Evolutionary conservation across 2,797 vertebrate genomes (phyloP), one percentile per base, ranked within the genome.

Genomic region (Microcaecilia unicolor): DNA sequence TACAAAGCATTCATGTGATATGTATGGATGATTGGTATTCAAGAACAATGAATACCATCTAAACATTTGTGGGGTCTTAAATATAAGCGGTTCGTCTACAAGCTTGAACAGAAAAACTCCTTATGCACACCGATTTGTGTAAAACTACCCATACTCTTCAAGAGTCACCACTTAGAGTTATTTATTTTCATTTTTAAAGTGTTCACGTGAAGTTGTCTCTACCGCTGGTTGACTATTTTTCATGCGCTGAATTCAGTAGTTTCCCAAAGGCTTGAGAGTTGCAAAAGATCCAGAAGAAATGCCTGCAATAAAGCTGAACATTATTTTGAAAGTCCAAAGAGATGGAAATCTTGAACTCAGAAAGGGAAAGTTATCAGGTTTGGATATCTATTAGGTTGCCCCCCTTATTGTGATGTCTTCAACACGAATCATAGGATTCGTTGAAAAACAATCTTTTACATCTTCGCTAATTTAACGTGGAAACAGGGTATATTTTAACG

Each of bases 401-500:
- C 55, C n/a, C 31, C 37, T 9, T 2, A 31, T 25, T 4, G 2
- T 6, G 18, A 41, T 41, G 18, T 44, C 48, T 58, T 46, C 37
- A 72, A n/a, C n/a, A n/a, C n/a, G n/a, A n/a, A n/a, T n/a, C n/a
- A n/a, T n/a, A n/a, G 72, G 66, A 58, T 73, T 80, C 35, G 27
- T 54, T 60, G 64, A 53, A 67, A 80, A 76, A 51, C 66, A 71
- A 74, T 70, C 37, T 51, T 35, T n/a, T n/a, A n/a, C n/a, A n/a
- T n/a, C n/a, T n/a, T n/a, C n/a, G n/a, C n/a, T n/a, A n/a, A n/a
- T n/a, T n/a, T n/a, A 87, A 88, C 72, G 81, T 94, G 93, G 89
- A 96, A 91, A 98, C 95, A 98, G 93, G 95, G 95, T 97, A 97
- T 93, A 88, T 93, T 88, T 93, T 86, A 92, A 89, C 90, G 89